Evolutionary conservation across 2,797 vertebrate genomes (phyloP).

Genomic region (Lemur catta): DNA sequence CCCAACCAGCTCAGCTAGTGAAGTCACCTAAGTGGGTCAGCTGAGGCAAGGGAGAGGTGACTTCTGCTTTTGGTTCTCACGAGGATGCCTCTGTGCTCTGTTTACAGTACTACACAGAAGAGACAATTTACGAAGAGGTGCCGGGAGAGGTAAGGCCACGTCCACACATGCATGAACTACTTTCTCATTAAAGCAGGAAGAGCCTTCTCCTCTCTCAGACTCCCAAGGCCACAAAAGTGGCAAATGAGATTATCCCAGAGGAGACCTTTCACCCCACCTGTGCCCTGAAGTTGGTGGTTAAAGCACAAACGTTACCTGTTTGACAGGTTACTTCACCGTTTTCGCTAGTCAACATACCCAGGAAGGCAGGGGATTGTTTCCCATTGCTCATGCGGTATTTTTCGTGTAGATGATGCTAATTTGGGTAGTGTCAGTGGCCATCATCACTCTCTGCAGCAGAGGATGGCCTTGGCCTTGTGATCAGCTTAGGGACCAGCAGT

Average conservation of each 20-base stretch:
- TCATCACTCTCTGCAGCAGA: neutral
- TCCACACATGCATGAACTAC: constrained; percentile 16
- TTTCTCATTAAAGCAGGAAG: neutral
- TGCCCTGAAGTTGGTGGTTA: constrained; percentile 21
- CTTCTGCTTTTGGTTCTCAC: neutral
- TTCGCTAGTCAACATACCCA: neutral
- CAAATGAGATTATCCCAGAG: neutral
- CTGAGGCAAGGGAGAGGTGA: neutral
- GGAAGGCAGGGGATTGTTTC: neutral
- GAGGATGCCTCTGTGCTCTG: constrained; percentile 82
- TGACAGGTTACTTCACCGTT: constrained; percentile 51
- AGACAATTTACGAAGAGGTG: constrained; percentile 86
- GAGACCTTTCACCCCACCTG: neutral
- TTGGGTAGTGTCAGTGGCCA: neutral
- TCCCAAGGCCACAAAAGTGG: neutral
- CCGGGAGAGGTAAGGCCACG: constrained; percentile 89
- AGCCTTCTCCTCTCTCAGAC: neutral
- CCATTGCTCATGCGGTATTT: neutral
- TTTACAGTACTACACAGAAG: constrained; percentile 91
- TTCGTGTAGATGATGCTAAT: neutral
- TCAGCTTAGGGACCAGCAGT: neutral
- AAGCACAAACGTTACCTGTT: neutral
- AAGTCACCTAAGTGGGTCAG: neutral
- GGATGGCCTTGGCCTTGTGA: neutral
- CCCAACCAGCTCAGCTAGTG: neutral